These are phyloP conservation scores for Ictalurus furcatus DNA, from an alignment of 2,113 vertebrate species.

Conservation along the genomic window DNA sequence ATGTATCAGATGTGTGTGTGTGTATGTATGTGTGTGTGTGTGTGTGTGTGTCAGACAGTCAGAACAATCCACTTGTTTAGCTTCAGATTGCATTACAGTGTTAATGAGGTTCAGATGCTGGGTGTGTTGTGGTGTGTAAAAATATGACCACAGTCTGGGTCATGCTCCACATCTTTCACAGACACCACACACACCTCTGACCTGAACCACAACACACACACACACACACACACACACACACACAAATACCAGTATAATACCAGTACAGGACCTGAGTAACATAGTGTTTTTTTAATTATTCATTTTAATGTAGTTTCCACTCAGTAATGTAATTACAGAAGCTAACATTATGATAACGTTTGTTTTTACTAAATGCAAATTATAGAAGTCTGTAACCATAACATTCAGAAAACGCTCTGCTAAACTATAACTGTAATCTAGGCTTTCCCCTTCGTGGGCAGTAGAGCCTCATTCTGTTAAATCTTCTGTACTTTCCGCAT, in stretches of 20 bases:
- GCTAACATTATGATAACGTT: not conserved
- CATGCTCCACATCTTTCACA: not conserved
- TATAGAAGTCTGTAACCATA: not conserved
- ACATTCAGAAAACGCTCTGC: no score
- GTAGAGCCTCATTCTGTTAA: no score
- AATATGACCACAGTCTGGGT: constrained; percentile 31
- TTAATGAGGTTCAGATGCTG: constrained; percentile 22
- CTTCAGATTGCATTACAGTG: not conserved
- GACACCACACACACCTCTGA: not conserved
- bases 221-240: not conserved
- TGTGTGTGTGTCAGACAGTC: not conserved
- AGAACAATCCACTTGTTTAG: not conserved
- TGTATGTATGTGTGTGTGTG: not conserved
- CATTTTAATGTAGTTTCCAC: no score
- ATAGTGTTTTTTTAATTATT: not conserved
- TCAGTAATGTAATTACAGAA: not conserved
- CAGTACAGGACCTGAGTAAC: not conserved
- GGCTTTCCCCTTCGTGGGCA: not conserved
- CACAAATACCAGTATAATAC: not conserved
- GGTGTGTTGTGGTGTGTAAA: constrained; percentile 20
- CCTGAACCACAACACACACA: not conserved
- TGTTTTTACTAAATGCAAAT: not conserved
- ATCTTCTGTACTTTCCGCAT: not conserved
- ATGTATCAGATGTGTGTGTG: not conserved
- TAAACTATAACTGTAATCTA: no score